A percentile compares a stretch with the other conserved stretches of the same genome.
phyloP scores from a whole-genome alignment of 1,140 invertebrate genomes.

The Musca domestica region DNA sequence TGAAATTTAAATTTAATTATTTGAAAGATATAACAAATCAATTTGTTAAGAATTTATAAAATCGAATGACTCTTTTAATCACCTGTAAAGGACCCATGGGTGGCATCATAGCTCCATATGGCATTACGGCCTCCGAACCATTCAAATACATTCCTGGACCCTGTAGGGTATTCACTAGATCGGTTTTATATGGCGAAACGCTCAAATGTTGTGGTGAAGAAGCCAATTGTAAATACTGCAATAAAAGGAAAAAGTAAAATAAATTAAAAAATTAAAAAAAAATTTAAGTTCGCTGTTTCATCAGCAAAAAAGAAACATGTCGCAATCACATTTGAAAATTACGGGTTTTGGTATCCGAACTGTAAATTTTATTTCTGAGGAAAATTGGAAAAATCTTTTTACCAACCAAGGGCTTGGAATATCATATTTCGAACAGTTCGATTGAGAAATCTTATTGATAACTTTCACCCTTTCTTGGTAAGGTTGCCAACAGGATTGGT shows the following conservation, averaged over 20 bases:
- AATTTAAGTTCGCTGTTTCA: no score
- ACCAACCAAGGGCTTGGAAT: no score
- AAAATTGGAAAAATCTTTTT: no score
- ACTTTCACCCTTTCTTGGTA: no score
- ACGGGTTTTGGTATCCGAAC: no score
- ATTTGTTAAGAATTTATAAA: neutral
- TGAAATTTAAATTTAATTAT: neutral
- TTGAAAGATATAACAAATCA: neutral
- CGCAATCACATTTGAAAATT: no score
- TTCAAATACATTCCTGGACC: slow-evolving; percentile 57
- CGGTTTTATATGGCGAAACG: slow-evolving; percentile 60
- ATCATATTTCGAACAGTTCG: no score
- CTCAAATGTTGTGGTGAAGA: slow-evolving; percentile 56
- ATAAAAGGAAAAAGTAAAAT: slow-evolving; percentile 24
- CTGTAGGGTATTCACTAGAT: slow-evolving; percentile 56
- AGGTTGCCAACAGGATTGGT: no score
- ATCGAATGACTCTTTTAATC: slow-evolving; percentile 44
- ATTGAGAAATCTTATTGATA: no score
- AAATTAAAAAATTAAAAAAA: no score
- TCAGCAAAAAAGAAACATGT: slow-evolving; percentile 16
- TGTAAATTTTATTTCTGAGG: no score
- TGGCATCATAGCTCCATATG: slow-evolving; percentile 59
- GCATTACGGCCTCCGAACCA: slow-evolving; percentile 54
- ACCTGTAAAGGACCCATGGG: slow-evolving; percentile 55
- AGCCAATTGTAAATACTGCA: slow-evolving; percentile 53